Percentiles rank a stretch among this genome's conserved stretches.
phyloP scores from a whole-genome alignment of 2,797 vertebrate genomes.

The Amblyraja radiata region DNA sequence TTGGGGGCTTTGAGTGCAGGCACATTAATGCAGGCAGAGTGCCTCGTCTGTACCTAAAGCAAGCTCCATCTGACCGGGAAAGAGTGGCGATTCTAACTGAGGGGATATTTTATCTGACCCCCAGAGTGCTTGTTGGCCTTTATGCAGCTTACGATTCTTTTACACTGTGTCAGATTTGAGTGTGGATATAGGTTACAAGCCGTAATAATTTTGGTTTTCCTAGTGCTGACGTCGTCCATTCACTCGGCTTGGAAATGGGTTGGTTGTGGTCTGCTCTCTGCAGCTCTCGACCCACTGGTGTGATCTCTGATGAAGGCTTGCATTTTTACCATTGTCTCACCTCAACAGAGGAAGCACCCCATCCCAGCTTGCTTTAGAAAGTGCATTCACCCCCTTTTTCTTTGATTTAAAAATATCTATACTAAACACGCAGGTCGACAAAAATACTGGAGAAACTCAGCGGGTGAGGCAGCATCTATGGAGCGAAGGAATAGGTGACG shows the following conservation, averaged over 20 bases:
- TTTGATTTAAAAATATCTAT: too few species aligned
- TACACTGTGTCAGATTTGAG: not conserved
- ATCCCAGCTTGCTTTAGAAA: not conserved
- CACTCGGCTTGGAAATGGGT: not conserved
- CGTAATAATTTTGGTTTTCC: not conserved
- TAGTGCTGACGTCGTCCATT: not conserved
- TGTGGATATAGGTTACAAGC: not conserved
- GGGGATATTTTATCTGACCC: not conserved
- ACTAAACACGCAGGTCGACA: too few species aligned
- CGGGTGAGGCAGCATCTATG: too few species aligned
- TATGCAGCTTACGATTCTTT: not conserved
- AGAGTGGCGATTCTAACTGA: not conserved
- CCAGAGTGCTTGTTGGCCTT: not conserved
- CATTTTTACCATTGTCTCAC: not conserved
- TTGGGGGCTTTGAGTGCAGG: not conserved
- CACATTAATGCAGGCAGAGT: not conserved
- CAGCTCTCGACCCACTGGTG: not conserved
- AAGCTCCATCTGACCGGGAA: not conserved
- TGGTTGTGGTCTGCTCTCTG: not conserved
- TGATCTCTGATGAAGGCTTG: not conserved
- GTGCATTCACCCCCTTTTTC: not conserved
- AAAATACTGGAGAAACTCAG: too few species aligned
- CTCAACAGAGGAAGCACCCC: not conserved
- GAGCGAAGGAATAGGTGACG: too few species aligned
- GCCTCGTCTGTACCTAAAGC: not conserved